Evolutionary conservation across 2,888 invertebrate genomes (phyloP).

Genomic region (Eupithecia abbreviata): DNA sequence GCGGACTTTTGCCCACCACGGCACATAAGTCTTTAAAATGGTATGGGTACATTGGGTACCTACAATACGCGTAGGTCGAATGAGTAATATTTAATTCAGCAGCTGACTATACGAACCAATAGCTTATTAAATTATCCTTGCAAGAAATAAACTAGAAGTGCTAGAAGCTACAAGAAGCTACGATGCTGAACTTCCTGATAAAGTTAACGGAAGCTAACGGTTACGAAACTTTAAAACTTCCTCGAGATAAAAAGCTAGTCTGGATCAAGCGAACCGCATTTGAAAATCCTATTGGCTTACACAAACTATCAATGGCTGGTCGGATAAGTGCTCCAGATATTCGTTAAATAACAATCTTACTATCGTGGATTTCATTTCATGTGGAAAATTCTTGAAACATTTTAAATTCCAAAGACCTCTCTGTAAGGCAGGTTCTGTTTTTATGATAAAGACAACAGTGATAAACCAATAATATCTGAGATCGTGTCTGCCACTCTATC

Average conservation of each 20-base stretch:
- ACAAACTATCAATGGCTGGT: constrained; percentile 24
- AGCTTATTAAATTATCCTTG: neutral
- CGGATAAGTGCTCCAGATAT: constrained; percentile 10
- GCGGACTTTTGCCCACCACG: too few relatives aligned
- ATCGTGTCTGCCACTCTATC: too few relatives aligned
- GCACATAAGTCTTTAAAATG: too few relatives aligned
- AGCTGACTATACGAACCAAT: neutral
- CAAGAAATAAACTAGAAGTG: neutral
- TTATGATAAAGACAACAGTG: too few relatives aligned
- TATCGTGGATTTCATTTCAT: neutral
- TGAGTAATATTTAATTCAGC: neutral
- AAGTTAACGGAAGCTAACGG: neutral
- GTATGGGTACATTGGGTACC: too few relatives aligned
- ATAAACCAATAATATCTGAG: too few relatives aligned
- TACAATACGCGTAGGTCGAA: too few relatives aligned
- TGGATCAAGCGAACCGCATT: constrained; percentile 22
- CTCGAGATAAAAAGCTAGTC: constrained; percentile 10
- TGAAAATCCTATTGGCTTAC: constrained; percentile 25
- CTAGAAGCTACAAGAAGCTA: neutral
- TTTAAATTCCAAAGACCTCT: too few relatives aligned
- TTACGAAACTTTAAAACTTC: constrained; percentile 9
- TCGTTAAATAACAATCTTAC: constrained; percentile 1
- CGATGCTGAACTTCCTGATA: constrained; percentile 8
- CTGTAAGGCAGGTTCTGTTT: too few relatives aligned
- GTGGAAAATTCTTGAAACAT: neutral